Base-by-base conservation (phyloP, 2,113 vertebrate species). In the Lichenostomus cassidix region DNA sequence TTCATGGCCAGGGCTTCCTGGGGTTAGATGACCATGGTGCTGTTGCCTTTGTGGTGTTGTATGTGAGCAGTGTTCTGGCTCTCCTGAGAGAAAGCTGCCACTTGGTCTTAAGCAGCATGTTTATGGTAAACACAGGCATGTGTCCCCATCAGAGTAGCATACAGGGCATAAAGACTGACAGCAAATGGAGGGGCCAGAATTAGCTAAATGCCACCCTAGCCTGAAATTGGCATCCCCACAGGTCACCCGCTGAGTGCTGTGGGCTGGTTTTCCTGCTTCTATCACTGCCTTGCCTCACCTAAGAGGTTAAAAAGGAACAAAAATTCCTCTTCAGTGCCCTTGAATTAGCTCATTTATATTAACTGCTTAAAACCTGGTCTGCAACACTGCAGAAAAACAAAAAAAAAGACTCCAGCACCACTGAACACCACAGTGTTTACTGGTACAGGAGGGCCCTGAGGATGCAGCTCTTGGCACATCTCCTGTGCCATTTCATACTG, bases 11-110 rank as follows among this genome's bases (percentile, higher is more conserved):
- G 37, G 21, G 22, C 52, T 65, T 78, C 64, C 68, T 47, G 21
- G 2, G 1, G n/a, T 78, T 35, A 15, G 20, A 19, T 27, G 29
- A 9, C 7, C 6, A 5, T 0, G 1, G 59, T 41, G 14, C 59
- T 56, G 5, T 37, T 67, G 27, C 41, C 10, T 75, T 63, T 39
- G 37, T 47, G 35, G 33, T 70, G 35, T 60, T 71, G 37, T 17
- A 47, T 29, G 8, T n/a, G n/a, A 44, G 24, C 33, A 37, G 44
- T 14, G 25, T 50, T 82, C 31, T 49, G 28, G 23, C 35, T 75
- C 28, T 25, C 62, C 22, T 29, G 13, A 41, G 55, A 73, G 41
- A 60, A 86, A 49, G 33, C 31, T 74, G 63, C 41, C 17, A 2
- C 49, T 49, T 41, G 2, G 18, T 50, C 17, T 41, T 80, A 20